Percentiles rank a stretch among this genome's conserved stretches.
phyloP scores from a whole-genome alignment of 2,113 vertebrate genomes.

The Toxotes jaculatrix region DNA sequence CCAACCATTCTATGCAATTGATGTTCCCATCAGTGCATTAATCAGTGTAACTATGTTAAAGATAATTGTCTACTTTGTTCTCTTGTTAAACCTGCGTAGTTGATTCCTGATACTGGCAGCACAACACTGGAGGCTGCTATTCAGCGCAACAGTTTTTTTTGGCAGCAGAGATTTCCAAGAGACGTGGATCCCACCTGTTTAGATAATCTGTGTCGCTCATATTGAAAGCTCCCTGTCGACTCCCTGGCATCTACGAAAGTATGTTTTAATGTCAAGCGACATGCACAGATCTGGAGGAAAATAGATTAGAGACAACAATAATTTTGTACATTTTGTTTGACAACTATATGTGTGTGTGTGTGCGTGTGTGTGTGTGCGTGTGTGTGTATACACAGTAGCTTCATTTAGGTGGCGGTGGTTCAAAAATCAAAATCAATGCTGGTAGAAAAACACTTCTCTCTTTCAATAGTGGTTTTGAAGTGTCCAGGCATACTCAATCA shows the following conservation, averaged over 20 bases:
- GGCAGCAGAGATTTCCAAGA: background rate
- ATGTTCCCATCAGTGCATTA: constrained; percentile 76
- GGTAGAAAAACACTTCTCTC: background rate
- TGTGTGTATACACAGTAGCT: background rate
- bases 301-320: background rate
- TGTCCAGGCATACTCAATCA: background rate
- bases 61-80: background rate
- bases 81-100: background rate
- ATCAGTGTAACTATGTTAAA: constrained; percentile 19
- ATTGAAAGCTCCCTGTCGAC: background rate
- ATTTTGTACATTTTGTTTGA: background rate
- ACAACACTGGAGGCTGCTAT: background rate
- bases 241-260: background rate
- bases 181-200: background rate
- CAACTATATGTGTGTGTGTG: background rate
- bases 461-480: background rate
- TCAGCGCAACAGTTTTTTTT: background rate
- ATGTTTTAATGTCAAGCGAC: no score
- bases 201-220: background rate
- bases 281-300: background rate
- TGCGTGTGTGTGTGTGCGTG: no score
- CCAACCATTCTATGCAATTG: constrained; percentile 65
- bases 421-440: background rate
- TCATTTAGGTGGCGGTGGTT: background rate
- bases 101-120: background rate